Conservation (phyloP, 2,113 vertebrate species). For the Salvator merianae region DNA sequence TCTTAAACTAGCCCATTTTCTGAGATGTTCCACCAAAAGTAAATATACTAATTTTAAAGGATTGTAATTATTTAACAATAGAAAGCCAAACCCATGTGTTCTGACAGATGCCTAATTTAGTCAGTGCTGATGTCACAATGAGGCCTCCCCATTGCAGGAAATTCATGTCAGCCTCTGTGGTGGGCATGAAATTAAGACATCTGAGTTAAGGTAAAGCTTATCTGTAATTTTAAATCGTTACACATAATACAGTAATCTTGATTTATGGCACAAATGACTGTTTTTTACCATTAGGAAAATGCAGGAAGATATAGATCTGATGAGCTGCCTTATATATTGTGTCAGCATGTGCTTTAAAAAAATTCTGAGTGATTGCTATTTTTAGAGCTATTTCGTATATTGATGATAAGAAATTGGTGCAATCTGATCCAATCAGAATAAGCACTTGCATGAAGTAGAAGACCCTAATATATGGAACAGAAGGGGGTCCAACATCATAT, state of each 20-base stretch:
- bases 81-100: background rate
- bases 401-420: background rate
- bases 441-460: background rate
- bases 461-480: background rate
- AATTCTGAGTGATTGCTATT: background rate
- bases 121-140: conserved; percentile 5
- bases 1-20: background rate
- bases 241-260: background rate
- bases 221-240: background rate
- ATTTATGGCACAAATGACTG: background rate
- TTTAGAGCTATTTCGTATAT: background rate
- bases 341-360: background rate
- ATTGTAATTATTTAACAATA: background rate
- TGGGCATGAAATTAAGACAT: background rate
- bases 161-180: background rate
- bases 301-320: background rate
- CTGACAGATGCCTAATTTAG: background rate
- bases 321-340: background rate
- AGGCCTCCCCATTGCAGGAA: background rate
- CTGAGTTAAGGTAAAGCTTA: background rate
- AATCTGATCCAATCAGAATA: background rate
- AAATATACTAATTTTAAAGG: background rate
- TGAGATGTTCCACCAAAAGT: background rate
- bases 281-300: background rate
- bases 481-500: background rate